Conservation (phyloP, 1,140 invertebrate species). For the Calycopis cecrops region DNA sequence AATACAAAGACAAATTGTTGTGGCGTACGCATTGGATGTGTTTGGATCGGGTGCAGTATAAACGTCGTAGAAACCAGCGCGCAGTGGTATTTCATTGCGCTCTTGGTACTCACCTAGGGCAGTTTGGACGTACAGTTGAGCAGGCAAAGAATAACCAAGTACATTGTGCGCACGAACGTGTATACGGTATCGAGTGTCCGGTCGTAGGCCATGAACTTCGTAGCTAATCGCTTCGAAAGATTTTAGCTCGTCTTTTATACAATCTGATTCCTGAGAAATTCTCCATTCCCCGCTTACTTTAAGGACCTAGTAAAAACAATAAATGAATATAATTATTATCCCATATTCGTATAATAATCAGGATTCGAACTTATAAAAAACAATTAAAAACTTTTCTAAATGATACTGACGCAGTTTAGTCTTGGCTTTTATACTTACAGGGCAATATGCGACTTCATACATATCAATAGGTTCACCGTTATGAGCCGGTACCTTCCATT, state of each 20-base stretch:
- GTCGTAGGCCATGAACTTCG: slow-evolving; percentile 79
- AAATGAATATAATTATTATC: slow-evolving; percentile 8
- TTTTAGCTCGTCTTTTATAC: slow-evolving; percentile 75
- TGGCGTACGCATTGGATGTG: slow-evolving; percentile 39
- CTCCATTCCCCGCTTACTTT: slow-evolving; percentile 80
- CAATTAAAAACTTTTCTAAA: too few relatives aligned
- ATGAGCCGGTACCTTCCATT: slow-evolving; percentile 88
- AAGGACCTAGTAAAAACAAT: slow-evolving; percentile 61
- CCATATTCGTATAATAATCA: too few relatives aligned
- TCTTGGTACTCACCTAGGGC: slow-evolving; percentile 85
- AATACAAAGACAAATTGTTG: slow-evolving; percentile 37
- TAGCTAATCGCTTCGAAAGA: slow-evolving; percentile 78
- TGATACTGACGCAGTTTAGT: too few relatives aligned
- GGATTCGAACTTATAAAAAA: too few relatives aligned
- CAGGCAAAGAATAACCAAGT: slow-evolving; percentile 86
- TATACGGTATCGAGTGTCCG: slow-evolving; percentile 88
- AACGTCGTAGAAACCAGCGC: slow-evolving; percentile 71
- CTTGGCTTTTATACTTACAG: slow-evolving; percentile 79
- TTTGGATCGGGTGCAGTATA: slow-evolving; percentile 58
- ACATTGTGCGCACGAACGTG: slow-evolving; percentile 89
- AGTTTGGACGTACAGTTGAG: slow-evolving; percentile 86
- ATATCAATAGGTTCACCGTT: slow-evolving; percentile 92
- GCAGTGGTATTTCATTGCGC: slow-evolving; percentile 57
- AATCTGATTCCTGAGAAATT: slow-evolving; percentile 74
- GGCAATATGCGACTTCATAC: slow-evolving; percentile 88